These are phyloP conservation scores for Taenaris catops DNA, from an alignment of 2,888 invertebrate genomes.

Conservation along the genomic window DNA sequence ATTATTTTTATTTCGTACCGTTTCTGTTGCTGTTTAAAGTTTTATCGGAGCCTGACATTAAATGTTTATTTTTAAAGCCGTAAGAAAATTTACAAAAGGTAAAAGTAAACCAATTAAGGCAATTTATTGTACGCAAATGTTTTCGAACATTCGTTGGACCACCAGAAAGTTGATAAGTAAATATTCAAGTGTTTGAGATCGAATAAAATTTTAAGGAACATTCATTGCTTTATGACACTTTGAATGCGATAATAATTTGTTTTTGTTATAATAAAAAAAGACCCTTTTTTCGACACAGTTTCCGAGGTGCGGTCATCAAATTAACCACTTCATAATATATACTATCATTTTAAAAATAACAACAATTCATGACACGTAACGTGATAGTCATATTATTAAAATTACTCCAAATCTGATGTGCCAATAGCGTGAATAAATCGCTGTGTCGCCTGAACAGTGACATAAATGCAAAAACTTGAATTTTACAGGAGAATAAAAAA, in stretches of 20 bases:
- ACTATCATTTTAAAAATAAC: too few species aligned
- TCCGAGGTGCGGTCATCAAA: too few species aligned
- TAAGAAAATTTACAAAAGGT: constrained; percentile 27
- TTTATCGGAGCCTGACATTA: constrained; percentile 23
- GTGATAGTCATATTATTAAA: too few species aligned
- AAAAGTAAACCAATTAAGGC: constrained; percentile 29
- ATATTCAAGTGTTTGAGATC: constrained; percentile 8
- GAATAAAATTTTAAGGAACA: constrained; percentile 8
- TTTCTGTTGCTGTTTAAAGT: constrained; percentile 21
- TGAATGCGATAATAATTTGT: constrained; percentile 1
- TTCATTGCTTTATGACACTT: constrained; percentile 6
- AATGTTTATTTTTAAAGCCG: constrained; percentile 31
- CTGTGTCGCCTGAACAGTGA: too few species aligned
- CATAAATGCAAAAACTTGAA: too few species aligned
- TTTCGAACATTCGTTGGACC: constrained; percentile 11
- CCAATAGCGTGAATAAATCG: too few species aligned
- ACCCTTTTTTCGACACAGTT: too few species aligned
- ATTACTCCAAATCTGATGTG: too few species aligned
- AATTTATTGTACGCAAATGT: constrained; percentile 20
- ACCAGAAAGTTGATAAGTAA: constrained; percentile 15
- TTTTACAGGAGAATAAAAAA: too few species aligned
- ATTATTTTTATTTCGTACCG: constrained; percentile 37
- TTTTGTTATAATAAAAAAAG: too few species aligned
- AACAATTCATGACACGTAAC: too few species aligned
- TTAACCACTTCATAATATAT: too few species aligned